phyloP scores from a whole-genome alignment of 2,113 vertebrate genomes.

The Megaceryle maxima region DNA sequence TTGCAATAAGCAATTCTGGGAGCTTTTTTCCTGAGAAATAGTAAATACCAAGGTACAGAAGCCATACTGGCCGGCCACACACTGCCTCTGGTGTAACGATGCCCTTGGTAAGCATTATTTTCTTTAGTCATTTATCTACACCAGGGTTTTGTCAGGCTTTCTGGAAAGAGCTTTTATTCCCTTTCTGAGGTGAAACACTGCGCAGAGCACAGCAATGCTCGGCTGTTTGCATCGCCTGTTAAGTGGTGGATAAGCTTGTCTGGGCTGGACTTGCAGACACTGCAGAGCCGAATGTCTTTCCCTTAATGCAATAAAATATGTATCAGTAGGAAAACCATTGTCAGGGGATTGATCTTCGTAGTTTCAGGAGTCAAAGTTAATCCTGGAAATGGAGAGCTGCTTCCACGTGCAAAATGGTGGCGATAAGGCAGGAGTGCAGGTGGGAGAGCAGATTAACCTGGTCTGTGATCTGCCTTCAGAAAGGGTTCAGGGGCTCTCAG shows the following conservation, averaged over 20 bases:
- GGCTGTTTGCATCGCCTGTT: background rate
- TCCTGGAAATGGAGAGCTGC: background rate
- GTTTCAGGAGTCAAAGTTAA: background rate
- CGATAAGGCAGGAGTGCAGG: background rate
- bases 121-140: background rate
- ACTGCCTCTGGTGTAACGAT: accelerated
- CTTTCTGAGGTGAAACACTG: background rate
- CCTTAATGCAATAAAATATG: slow-evolving; percentile 20
- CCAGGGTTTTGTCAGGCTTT: background rate
- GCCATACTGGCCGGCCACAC: background rate
- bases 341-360: background rate
- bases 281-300: slow-evolving; percentile 1
- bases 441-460: background rate
- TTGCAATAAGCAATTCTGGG: background rate
- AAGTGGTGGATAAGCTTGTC: background rate
- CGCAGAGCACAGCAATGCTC: background rate
- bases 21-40: background rate
- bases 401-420: background rate
- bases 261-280: background rate
- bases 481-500: background rate
- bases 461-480: background rate
- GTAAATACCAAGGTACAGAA: background rate
- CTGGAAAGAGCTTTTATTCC: background rate
- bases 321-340: background rate
- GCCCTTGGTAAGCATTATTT: background rate